Evolutionary conservation across 1,140 invertebrate genomes (phyloP).

Genomic region (Drosophila pallidifrons): DNA sequence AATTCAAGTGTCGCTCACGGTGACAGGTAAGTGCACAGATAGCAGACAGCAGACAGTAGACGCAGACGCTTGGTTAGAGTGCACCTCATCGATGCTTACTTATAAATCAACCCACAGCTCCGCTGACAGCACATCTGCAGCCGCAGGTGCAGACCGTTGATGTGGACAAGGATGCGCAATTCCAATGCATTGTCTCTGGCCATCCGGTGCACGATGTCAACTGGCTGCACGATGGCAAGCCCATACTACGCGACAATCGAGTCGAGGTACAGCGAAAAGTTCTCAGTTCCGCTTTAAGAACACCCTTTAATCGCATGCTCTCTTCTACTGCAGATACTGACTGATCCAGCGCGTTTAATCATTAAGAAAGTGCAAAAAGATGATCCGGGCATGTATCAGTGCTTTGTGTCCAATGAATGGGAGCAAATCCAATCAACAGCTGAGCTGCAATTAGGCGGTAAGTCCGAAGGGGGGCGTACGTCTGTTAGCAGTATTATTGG

Average conservation of each 20-base stretch:
- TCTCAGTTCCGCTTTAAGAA: too few relatives aligned
- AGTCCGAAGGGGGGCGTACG: slow-evolving; percentile 38
- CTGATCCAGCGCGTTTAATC: slow-evolving; percentile 81
- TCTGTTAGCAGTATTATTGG: slow-evolving; percentile 29
- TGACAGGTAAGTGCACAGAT: slow-evolving; percentile 86
- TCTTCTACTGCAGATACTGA: slow-evolving; percentile 64
- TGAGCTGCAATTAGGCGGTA: slow-evolving; percentile 93
- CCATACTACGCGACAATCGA: slow-evolving; percentile 88
- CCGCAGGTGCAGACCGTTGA: slow-evolving; percentile 92
- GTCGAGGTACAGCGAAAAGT: slow-evolving; percentile 85
- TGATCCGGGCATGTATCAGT: slow-evolving; percentile 92
- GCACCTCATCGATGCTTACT: slow-evolving; percentile 8
- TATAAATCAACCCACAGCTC: slow-evolving; percentile 85
- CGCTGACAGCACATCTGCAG: slow-evolving; percentile 90
- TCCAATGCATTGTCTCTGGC: slow-evolving; percentile 94
- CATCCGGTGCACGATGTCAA: slow-evolving; percentile 92
- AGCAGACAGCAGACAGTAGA: neutral
- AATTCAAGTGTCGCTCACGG: slow-evolving; percentile 91
- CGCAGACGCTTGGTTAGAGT: slow-evolving; percentile 4
- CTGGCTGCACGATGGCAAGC: slow-evolving; percentile 94
- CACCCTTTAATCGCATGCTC: too few relatives aligned
- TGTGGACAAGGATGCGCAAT: slow-evolving; percentile 91
- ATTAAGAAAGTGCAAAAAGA: slow-evolving; percentile 84
- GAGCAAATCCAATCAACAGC: slow-evolving; percentile 94
- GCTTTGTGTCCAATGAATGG: slow-evolving; percentile 93